phyloP scores from a whole-genome alignment of 2,888 invertebrate genomes.

The Ophioninae sp. region DNA sequence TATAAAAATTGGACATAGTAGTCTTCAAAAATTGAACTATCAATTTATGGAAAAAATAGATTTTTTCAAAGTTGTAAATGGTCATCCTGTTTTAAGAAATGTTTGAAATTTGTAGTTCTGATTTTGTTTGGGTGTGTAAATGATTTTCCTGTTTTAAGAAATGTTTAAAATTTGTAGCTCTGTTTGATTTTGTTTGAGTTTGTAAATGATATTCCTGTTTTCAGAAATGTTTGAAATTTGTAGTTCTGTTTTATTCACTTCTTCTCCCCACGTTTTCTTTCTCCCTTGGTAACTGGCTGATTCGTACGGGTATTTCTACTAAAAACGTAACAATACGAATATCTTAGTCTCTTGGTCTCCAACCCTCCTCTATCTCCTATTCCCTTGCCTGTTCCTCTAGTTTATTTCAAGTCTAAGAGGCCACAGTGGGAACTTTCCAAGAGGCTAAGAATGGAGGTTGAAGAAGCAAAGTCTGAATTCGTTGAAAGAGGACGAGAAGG shows the following conservation, averaged over 20 bases:
- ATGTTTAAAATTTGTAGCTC: no score
- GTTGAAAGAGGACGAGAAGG: constrained; percentile 4
- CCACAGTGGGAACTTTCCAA: constrained; percentile 31
- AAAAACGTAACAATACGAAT: constrained; percentile 45
- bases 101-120: no score
- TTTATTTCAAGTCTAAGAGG: constrained; percentile 6
- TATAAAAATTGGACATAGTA: no score
- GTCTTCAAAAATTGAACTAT: no score
- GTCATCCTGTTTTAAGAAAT: neutral
- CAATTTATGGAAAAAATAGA: no score
- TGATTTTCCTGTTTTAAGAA: no score
- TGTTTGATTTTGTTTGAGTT: no score
- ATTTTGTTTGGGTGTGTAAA: no score
- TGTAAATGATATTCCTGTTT: neutral
- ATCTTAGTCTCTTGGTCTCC: neutral
- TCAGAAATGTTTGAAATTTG: neutral
- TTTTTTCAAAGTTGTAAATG: no score
- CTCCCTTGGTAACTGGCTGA: constrained; percentile 21
- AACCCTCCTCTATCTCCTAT: neutral
- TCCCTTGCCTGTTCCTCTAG: neutral
- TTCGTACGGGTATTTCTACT: constrained; percentile 44
- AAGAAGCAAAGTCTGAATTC: constrained; percentile 21
- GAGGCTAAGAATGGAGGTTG: constrained; percentile 37
- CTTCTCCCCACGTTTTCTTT: neutral
- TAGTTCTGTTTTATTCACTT: neutral